phyloP scores from a whole-genome alignment of 2,888 invertebrate genomes.

The Zhuqinia jingwanae region DNA sequence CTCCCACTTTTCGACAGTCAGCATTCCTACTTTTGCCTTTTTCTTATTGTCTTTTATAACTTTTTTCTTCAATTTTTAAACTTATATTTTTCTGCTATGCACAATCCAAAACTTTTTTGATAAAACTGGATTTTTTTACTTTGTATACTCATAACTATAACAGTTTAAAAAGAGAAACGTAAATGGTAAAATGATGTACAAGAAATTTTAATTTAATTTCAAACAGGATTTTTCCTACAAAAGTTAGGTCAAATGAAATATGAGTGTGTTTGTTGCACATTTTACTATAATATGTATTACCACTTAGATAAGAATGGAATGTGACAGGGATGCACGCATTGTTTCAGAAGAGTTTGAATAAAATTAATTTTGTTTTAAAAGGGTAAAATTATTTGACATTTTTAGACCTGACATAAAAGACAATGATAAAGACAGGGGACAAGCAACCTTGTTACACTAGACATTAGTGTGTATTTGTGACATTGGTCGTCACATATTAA shows the following conservation, averaged over 20 bases:
- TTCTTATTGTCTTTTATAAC: background rate
- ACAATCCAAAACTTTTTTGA: no score
- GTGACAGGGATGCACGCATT: background rate
- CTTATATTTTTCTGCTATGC: no score
- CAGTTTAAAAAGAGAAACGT: no score
- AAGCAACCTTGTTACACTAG: background rate
- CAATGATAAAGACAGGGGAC: background rate
- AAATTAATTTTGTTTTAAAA: constrained; percentile 2
- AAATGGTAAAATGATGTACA: no score
- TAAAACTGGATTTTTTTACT: no score
- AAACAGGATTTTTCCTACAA: no score
- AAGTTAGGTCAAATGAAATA: no score
- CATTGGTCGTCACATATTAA: background rate
- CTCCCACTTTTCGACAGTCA: background rate
- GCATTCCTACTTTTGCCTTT: background rate
- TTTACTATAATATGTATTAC: background rate
- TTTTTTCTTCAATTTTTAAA: no score
- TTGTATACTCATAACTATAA: no score
- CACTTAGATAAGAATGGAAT: background rate
- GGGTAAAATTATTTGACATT: background rate
- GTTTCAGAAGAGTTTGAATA: background rate
- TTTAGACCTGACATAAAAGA: background rate
- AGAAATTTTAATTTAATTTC: no score
- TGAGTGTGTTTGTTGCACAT: background rate
- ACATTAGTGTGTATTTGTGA: background rate